A percentile compares a stretch with the other conserved stretches of the same genome.
These are phyloP conservation scores for Pedionomus torquatus DNA, from an alignment of 2,113 vertebrate genomes.

Conservation along the genomic window DNA sequence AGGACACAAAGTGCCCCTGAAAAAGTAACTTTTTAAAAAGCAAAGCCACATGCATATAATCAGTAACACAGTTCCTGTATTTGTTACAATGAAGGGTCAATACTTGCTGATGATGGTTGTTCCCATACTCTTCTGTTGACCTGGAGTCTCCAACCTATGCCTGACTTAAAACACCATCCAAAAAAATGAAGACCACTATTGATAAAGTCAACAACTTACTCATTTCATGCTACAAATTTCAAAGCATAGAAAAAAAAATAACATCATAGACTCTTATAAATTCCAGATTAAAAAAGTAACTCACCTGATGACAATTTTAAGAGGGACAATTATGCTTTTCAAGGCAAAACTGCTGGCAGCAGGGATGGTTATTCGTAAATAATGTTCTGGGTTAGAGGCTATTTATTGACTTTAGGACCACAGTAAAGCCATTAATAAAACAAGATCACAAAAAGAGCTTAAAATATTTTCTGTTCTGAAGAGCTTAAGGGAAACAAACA, in stretches of 20 bases:
- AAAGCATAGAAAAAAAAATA: background rate
- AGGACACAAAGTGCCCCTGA: background rate
- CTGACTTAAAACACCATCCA: background rate
- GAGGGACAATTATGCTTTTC: background rate
- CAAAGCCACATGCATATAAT: background rate
- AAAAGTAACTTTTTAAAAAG: background rate
- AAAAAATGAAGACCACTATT: background rate
- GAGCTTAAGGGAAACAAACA: background rate
- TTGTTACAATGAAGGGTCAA: background rate
- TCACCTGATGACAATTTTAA: constrained; percentile 1
- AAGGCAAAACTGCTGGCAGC: constrained; percentile 9
- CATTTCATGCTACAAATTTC: background rate
- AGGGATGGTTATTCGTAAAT: background rate
- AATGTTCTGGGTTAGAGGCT: background rate
- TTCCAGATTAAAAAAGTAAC: background rate
- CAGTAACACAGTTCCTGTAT: background rate
- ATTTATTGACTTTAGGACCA: constrained; percentile 20
- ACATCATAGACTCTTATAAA: background rate
- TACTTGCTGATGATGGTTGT: background rate
- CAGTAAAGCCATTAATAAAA: constrained; percentile 34
- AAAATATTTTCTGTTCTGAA: constrained; percentile 22
- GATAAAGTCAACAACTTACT: background rate
- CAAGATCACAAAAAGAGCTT: constrained; percentile 12
- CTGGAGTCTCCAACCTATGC: background rate
- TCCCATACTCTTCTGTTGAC: background rate